These are phyloP conservation scores for Ammospiza caudacuta DNA, from an alignment of 2,113 vertebrate genomes.

Conservation along the genomic window DNA sequence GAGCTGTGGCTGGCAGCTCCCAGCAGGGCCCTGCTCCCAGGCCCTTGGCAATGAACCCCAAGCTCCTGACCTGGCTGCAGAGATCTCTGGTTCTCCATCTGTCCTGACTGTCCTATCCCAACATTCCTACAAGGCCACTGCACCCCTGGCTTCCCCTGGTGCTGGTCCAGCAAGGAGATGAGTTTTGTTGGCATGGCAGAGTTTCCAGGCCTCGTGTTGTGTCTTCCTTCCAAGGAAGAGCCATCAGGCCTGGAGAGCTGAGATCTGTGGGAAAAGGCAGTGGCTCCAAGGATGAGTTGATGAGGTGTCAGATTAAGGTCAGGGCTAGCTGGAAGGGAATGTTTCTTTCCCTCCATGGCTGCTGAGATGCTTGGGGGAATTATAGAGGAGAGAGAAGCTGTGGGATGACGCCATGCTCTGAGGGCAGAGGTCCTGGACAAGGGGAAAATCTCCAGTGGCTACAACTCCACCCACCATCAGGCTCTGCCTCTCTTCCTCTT, in stretches of 20 bases:
- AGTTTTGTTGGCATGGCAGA: not conserved
- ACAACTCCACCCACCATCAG: not conserved
- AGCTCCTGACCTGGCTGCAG: too few species aligned
- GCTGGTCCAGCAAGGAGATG: not conserved
- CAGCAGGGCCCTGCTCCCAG: too few species aligned
- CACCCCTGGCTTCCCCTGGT: not conserved
- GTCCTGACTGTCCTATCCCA: too few species aligned
- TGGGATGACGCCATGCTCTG: not conserved
- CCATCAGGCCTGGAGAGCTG: not conserved
- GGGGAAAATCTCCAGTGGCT: not conserved
- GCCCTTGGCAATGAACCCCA: too few species aligned
- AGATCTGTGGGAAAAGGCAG: constrained; percentile 3
- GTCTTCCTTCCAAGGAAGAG: not conserved
- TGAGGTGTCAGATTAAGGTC: constrained; percentile 14
- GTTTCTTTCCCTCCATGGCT: not conserved
- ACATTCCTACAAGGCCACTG: not conserved
- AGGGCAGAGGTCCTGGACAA: not conserved
- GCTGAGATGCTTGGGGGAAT: not conserved
- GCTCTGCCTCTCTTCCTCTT: not conserved
- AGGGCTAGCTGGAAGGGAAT: not conserved
- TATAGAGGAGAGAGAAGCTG: not conserved
- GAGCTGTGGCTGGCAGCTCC: too few species aligned
- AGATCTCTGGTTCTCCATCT: too few species aligned
- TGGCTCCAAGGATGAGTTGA: not conserved
- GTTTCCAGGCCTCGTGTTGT: not conserved